These are phyloP conservation scores for Aeoliscus strigatus DNA, from an alignment of 2,797 vertebrate species.

Conservation along the genomic window DNA sequence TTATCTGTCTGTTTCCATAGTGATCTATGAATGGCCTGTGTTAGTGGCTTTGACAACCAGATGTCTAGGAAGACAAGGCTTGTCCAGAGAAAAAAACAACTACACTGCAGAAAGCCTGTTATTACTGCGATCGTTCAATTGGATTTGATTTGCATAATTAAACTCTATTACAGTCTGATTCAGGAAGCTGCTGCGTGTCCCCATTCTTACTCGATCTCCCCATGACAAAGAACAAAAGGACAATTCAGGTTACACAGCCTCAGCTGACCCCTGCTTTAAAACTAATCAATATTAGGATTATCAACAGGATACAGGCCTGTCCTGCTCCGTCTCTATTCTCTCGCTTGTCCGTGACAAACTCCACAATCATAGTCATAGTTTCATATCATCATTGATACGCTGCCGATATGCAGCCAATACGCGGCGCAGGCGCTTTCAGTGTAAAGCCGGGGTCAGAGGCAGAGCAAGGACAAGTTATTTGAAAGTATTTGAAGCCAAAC, in stretches of 20 bases:
- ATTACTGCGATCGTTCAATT: constrained; percentile 79
- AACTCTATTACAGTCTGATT: constrained; percentile 58
- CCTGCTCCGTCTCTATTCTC: too few species aligned
- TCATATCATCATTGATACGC: too few species aligned
- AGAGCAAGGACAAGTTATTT: too few species aligned
- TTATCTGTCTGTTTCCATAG: constrained; percentile 67
- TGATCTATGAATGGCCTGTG: constrained; percentile 63
- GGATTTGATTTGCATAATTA: constrained; percentile 77
- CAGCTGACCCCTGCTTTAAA: constrained; percentile 36
- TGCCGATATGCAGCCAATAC: too few species aligned
- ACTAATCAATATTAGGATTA: constrained; percentile 50
- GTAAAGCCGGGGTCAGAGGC: too few species aligned
- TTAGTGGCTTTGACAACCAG: constrained; percentile 60
- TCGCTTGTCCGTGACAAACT: too few species aligned
- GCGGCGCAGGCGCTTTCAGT: too few species aligned
- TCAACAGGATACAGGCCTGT: constrained; percentile 48
- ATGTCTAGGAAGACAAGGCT: constrained; percentile 66
- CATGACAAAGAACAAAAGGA: constrained; percentile 25
- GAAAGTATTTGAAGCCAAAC: too few species aligned
- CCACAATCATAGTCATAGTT: too few species aligned
- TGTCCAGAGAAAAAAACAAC: constrained; percentile 59
- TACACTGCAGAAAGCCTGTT: constrained; percentile 68
- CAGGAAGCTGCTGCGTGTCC: constrained; percentile 40
- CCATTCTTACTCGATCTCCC: constrained; percentile 32
- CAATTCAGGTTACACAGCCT: too few species aligned